Base-by-base conservation (phyloP, 2,888 invertebrate genomes). In the Parnassius smintheus region DNA sequence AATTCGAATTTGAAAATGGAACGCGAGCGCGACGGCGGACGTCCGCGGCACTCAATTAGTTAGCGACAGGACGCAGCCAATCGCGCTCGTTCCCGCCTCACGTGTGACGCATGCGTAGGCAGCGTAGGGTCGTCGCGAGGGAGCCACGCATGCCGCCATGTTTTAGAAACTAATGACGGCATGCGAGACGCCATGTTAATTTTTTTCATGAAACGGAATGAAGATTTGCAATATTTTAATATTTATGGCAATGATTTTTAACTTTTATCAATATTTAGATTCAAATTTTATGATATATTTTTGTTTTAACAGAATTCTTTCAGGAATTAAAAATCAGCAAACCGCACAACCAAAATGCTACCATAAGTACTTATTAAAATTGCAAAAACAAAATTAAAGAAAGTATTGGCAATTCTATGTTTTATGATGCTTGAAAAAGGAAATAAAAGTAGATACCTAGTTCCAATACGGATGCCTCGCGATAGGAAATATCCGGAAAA, bases 1-100 rank as follows among this genome's bases (percentile, higher is more conserved):
- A 66, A 66, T 61, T 66, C 61, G 56, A 66, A 66, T 70, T 71
- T 66, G 67, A 70, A 72, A 72, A 70, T 67, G 70, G 68, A 71
- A 70, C 74, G 71, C 74, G 73, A 70, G 70, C 72, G 68, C 74
- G 78, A 75, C 85, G 85, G 86, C 85, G 85, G 86, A 86, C 84
- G 82, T 85, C 85, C 86, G 85, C 76, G 77, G 70, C 71, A 78
- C 78, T 80, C 83, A 85, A 86, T 86, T 85, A 82, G 84, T 86
- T 85, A 82, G 84, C 78, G 76, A 77, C 84, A 83, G 86, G 86
- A 86, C 81, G 85, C 78, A 76, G 69, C 86, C 86, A 86, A 86
- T 86, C 82, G 81, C 76, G 75, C 71, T 70, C 70, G 76, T 80
- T 83, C 85, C 85, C 84, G 82, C 80, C 74, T 70, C 73, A 75